Evolutionary conservation across 2,888 invertebrate species (phyloP), one percentile per base, ranked within the genome.

Genomic region (Crossocerus cetratus): DNA sequence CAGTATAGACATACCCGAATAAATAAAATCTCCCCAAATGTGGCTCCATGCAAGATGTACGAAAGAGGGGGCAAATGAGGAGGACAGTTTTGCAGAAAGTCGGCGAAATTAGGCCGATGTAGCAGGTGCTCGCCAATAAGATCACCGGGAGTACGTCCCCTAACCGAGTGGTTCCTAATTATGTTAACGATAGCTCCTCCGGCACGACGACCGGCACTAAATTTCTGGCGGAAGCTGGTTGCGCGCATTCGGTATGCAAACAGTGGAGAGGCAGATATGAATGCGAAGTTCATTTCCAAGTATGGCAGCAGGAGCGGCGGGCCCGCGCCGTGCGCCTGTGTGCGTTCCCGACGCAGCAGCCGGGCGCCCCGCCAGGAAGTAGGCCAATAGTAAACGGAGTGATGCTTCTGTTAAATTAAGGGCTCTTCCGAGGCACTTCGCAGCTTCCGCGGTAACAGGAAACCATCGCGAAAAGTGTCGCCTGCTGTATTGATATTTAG

Each of bases 331-430:
- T 32, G 3, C 8, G 23, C 8, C 0, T 32, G 32, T 32, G 32
- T 32, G 32, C 32, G 8, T 32, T 11, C 32, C 32, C 8, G 32
- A 11, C 32, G 32, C 5, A 57, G 57, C 23, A 58, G 58, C 43
- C 14, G 43, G 20, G 32, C 23, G 3, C 58, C 43, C 43, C 58
- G 43, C 11, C 43, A 45, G 45, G 45, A 60, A 45, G 45, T 60
- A 45, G 60, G 60, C 14, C 60, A 45, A 60, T 60, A 21, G 44
- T 60, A 60, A 60, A 45, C 14, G 60, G 44, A 60, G 44, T n/a
- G 22, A 44, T 21, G 45, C 42, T 45, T 58, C 18, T 8, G 58
- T 43, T 45, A 60, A 60, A 60, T 44, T 60, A 60, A 45, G 45
- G 32, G 21, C 21, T 22, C 13, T 60, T 45, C n/a, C 13, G 45